phyloP scores from a whole-genome alignment of 92 coral and sea anemone species.

The Heteractis magnifica region DNA sequence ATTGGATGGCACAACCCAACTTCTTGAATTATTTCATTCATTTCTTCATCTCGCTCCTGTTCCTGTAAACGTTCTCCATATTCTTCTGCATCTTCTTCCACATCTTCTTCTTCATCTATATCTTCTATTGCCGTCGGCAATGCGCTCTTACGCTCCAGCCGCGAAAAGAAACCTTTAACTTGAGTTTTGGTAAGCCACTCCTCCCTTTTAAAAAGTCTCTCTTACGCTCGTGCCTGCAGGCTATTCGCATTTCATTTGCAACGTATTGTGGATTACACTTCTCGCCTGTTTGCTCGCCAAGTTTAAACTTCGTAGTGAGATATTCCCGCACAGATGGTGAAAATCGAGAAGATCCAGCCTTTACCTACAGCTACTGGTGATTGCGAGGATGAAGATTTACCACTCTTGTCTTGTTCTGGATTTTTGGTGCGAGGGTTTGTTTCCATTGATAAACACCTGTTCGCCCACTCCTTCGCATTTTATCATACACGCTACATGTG shows the following conservation, averaged over 20 bases:
- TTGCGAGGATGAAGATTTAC: conserved; percentile 12
- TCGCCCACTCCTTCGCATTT: conserved; percentile 49
- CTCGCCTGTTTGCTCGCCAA: conserved; percentile 59
- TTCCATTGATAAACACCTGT: conserved; percentile 42
- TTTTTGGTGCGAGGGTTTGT: conserved; percentile 11
- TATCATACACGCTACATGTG: conserved; percentile 15
- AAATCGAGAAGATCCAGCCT: conserved; percentile 46
- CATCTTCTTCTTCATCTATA: no score
- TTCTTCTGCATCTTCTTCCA: no score
- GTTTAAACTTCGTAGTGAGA: conserved; percentile 48
- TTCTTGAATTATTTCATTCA: no score
- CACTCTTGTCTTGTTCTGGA: conserved; percentile 1
- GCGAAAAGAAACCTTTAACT: no score
- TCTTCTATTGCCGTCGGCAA: no score
- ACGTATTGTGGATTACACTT: conserved; percentile 56
- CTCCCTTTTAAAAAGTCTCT: no score
- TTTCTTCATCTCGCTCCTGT: no score
- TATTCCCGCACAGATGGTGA: conserved; percentile 49
- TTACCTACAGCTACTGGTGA: conserved; percentile 6
- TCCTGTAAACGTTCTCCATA: no score
- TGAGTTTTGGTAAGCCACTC: no score
- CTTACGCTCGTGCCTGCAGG: no score
- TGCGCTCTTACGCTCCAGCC: no score
- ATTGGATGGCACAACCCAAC: no score
- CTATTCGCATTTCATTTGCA: conserved; percentile 55